Percentiles rank a stretch among this genome's conserved stretches.
Evolutionary conservation across 2,888 invertebrate species (phyloP).

Genomic region (Euproctis similis): DNA sequence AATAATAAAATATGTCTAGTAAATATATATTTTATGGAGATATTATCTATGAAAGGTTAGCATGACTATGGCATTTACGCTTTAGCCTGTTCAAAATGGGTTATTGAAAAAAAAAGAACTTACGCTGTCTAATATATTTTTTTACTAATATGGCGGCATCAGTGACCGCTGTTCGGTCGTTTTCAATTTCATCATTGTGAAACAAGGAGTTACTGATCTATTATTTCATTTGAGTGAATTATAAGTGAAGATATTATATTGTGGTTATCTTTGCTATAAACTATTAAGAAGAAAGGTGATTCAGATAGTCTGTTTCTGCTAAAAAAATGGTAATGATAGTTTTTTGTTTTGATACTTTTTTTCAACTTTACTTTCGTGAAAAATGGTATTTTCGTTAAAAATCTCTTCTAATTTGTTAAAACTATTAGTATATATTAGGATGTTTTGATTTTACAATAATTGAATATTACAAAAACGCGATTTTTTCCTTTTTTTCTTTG

Average conservation of each 20-base stretch:
- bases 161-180: constrained; percentile 70
- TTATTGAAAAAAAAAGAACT: no score
- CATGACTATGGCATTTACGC: no score
- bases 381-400: constrained; percentile 41
- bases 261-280: constrained; percentile 22
- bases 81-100: no score
- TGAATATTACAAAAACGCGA: constrained; percentile 28
- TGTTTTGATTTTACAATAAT: constrained; percentile 7
- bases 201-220: constrained; percentile 36
- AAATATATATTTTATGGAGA: no score
- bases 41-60: no score
- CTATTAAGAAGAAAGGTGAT: constrained; percentile 17
- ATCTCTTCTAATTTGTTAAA: constrained; percentile 20
- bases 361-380: constrained; percentile 58
- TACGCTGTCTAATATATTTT: no score
- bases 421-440: constrained; percentile 8
- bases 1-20: no score
- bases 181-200: constrained; percentile 50
- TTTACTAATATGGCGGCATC: constrained; percentile 73
- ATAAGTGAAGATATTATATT: constrained; percentile 34
- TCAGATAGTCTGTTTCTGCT: constrained; percentile 30
- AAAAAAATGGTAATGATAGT: constrained; percentile 76
- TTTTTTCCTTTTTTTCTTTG: constrained; percentile 64
- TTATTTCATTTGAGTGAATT: constrained; percentile 39
- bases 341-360: constrained; percentile 78